These are phyloP conservation scores for Periplaneta americana DNA, from an alignment of 1,140 invertebrate species.

Conservation along the genomic window DNA sequence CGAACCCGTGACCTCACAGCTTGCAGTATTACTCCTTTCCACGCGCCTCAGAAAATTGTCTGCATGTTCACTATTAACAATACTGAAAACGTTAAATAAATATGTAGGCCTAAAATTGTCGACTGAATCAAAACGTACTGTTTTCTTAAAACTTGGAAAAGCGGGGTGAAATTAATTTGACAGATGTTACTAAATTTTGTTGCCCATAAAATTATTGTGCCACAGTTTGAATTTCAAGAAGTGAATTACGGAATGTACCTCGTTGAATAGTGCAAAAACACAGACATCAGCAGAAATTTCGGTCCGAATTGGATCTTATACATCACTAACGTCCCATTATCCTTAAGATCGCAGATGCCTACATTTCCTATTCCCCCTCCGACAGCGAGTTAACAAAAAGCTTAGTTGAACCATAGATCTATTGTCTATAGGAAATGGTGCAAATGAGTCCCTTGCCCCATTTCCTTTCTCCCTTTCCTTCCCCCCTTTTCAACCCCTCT, in stretches of 20 bases:
- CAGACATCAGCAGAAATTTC: neutral
- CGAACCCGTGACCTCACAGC: too few relatives aligned
- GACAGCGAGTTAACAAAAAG: neutral
- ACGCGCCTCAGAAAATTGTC: too few relatives aligned
- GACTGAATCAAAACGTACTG: too few relatives aligned
- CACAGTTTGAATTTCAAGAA: too few relatives aligned
- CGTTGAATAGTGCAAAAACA: neutral
- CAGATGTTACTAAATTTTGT: too few relatives aligned
- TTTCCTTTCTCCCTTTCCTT: neutral
- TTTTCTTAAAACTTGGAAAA: too few relatives aligned
- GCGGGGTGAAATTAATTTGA: too few relatives aligned
- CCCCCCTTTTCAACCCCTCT: neutral
- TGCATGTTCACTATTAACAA: too few relatives aligned
- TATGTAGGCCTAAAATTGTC: too few relatives aligned
- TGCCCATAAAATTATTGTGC: too few relatives aligned
- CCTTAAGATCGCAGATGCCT: neutral
- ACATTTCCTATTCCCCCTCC: neutral
- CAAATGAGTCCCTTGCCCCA: neutral
- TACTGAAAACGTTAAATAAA: too few relatives aligned
- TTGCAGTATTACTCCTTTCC: too few relatives aligned
- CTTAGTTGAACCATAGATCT: neutral
- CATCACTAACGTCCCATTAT: neutral
- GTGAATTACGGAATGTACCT: neutral
- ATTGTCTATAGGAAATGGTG: neutral
- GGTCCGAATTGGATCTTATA: neutral